Percentiles rank a stretch among this genome's conserved stretches.
These are phyloP conservation scores for Congeria kusceri DNA, from an alignment of 2,888 invertebrate species.

Conservation along the genomic window DNA sequence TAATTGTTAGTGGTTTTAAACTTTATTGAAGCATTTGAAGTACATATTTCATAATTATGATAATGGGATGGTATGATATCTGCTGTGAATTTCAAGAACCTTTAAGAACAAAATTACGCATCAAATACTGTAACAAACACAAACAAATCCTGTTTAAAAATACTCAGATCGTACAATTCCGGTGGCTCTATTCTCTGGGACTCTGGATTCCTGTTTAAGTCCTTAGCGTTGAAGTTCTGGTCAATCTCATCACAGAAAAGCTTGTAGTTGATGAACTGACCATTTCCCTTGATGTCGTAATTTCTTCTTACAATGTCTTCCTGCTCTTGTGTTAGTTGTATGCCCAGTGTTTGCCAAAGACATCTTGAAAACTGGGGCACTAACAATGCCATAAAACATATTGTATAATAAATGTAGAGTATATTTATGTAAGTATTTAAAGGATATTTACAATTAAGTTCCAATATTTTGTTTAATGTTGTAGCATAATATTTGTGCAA, in stretches of 20 bases:
- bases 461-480: too few species aligned
- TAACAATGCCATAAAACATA: slow-evolving; percentile 58
- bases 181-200: slow-evolving; percentile 74
- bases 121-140: neutral
- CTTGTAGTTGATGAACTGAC: slow-evolving; percentile 81
- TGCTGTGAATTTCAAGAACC: too few species aligned
- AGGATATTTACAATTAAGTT: too few species aligned
- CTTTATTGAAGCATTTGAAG: too few species aligned
- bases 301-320: slow-evolving; percentile 77
- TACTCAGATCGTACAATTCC: slow-evolving; percentile 84
- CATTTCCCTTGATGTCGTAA: slow-evolving; percentile 80
- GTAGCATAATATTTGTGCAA: too few species aligned
- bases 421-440: too few species aligned
- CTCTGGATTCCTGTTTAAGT: slow-evolving; percentile 75
- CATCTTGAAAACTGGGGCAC: slow-evolving; percentile 84
- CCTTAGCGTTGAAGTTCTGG: slow-evolving; percentile 80
- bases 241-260: slow-evolving; percentile 83
- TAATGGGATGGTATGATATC: too few species aligned
- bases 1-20: too few species aligned
- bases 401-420: too few species aligned
- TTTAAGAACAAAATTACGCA: too few species aligned
- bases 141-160: too few species aligned
- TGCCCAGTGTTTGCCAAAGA: slow-evolving; percentile 83
- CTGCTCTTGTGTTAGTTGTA: slow-evolving; percentile 81
- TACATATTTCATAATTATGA: too few species aligned